Evolutionary conservation across 2,888 invertebrate genomes (phyloP).

Genomic region (Camptogramma bilineatum): DNA sequence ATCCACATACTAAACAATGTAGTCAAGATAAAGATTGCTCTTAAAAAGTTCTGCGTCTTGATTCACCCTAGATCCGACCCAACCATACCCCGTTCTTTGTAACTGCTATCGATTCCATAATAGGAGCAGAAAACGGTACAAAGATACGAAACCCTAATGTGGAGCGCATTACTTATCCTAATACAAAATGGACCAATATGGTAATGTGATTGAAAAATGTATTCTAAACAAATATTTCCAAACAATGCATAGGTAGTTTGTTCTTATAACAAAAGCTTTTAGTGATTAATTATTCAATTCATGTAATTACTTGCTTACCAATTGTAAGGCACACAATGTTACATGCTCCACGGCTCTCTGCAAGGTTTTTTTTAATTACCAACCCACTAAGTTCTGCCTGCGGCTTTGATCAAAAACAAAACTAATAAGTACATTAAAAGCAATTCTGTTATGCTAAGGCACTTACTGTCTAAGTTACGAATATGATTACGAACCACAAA

Average conservation of each 20-base stretch:
- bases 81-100: conserved; percentile 8
- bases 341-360: conserved; percentile 33
- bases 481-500: neutral
- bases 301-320: conserved; percentile 33
- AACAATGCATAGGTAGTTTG: conserved; percentile 11
- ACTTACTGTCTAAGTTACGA: neutral
- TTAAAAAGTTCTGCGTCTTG: neutral
- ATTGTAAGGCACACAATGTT: conserved; percentile 25
- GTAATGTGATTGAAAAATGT: conserved; percentile 51
- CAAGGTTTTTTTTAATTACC: conserved; percentile 53
- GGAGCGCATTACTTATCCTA: conserved; percentile 56
- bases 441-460: neutral
- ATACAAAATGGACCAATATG: conserved; percentile 40
- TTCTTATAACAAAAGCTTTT: conserved; percentile 31
- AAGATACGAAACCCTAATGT: conserved; percentile 56
- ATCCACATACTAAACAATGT: neutral
- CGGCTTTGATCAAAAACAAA: neutral
- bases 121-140: conserved; percentile 53
- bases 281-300: conserved; percentile 34
- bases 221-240: conserved; percentile 18
- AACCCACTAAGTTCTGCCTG: conserved; percentile 36
- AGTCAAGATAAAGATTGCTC: neutral
- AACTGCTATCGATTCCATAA: conserved; percentile 56
- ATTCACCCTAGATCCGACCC: conserved; percentile 14
- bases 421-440: neutral